Conservation (phyloP, 2,888 invertebrate species). For the Himalopsyche kuldschensis region DNA sequence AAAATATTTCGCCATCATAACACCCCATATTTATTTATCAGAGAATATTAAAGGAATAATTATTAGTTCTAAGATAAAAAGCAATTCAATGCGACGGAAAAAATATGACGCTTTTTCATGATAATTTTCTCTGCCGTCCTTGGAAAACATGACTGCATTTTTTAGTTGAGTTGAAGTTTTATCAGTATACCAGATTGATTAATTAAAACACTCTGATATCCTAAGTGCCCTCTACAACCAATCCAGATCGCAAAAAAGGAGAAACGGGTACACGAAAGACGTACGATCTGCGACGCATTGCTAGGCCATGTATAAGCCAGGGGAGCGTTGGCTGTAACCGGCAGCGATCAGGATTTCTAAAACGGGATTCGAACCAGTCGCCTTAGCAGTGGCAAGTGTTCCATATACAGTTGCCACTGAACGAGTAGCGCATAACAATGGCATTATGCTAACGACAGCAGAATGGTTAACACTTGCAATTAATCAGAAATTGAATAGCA, state of each 20-base stretch:
- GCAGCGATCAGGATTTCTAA: background rate
- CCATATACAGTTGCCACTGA: background rate
- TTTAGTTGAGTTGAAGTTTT: too few species aligned
- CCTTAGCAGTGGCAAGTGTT: background rate
- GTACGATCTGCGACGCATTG: background rate
- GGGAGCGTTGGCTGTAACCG: background rate
- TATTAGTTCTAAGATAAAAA: too few species aligned
- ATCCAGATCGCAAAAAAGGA: background rate
- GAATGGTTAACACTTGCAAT: background rate
- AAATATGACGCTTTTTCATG: too few species aligned
- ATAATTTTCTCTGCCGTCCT: too few species aligned
- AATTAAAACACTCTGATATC: background rate
- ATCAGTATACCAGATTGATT: background rate
- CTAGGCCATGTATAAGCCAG: background rate
- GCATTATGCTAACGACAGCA: background rate
- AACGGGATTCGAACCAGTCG: background rate
- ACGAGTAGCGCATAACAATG: background rate
- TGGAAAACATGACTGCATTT: too few species aligned
- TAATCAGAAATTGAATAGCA: background rate
- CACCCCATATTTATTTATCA: too few species aligned
- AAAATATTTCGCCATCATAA: too few species aligned
- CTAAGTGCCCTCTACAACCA: background rate
- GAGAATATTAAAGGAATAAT: too few species aligned
- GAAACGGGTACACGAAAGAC: background rate
- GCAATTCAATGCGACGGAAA: too few species aligned